A percentile compares a stretch with the other conserved stretches of the same genome.
phyloP scores from a whole-genome alignment of 2,113 vertebrate genomes.

The Diadophis punctatus region DNA sequence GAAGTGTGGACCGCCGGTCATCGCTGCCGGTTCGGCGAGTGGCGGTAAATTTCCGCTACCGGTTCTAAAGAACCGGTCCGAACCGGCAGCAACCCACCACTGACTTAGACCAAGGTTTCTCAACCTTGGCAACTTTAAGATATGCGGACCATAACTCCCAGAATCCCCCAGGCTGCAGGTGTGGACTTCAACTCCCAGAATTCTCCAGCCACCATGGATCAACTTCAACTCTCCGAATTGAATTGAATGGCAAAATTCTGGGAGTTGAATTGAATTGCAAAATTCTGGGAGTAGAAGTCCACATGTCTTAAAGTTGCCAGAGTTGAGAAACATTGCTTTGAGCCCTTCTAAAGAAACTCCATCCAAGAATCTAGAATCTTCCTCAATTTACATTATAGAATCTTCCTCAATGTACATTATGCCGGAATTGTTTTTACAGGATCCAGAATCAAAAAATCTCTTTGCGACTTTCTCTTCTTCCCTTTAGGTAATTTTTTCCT shows the following conservation, averaged over 20 bases:
- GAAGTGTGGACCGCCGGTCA: no score
- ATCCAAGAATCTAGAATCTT: constrained; percentile 8
- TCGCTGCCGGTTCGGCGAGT: no score
- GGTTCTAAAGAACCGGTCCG: no score
- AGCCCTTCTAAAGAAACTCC: constrained; percentile 1
- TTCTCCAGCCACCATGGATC: not conserved
- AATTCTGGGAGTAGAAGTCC: not conserved
- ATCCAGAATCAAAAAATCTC: not conserved
- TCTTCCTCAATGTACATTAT: not conserved
- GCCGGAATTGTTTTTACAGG: not conserved
- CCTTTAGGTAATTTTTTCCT: not conserved
- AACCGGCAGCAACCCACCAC: no score
- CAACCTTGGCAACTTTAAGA: not conserved
- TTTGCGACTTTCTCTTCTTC: not conserved
- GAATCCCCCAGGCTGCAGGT: no score
- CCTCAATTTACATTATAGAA: not conserved
- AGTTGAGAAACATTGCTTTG: not conserved
- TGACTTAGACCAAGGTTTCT: no score
- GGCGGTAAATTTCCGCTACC: no score
- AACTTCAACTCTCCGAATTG: not conserved
- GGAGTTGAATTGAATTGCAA: not conserved
- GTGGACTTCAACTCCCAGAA: not conserved
- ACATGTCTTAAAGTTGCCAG: not conserved
- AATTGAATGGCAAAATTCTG: not conserved
- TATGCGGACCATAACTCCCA: no score